A percentile compares a stretch with the other conserved stretches of the same genome.
phyloP scores from a whole-genome alignment of 2,888 invertebrate species.

The Ditylenchus weischeri region DNA sequence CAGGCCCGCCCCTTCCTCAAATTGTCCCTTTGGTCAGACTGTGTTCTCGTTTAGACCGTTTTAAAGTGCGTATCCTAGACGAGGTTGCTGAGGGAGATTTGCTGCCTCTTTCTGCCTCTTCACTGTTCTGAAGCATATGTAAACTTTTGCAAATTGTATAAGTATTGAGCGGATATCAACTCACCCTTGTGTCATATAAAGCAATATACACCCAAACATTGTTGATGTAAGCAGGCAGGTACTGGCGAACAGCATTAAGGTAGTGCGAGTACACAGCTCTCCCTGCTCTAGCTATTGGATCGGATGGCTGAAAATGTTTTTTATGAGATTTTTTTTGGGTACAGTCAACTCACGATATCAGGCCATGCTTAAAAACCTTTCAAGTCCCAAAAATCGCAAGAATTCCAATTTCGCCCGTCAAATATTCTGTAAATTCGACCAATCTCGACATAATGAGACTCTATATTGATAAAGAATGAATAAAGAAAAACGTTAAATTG shows the following conservation, averaged over 20 bases:
- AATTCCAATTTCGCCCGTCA: no score
- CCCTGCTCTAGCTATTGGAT: slow-evolving; percentile 25
- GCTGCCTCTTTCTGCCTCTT: background rate
- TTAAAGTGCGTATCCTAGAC: background rate
- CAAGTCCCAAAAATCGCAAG: no score
- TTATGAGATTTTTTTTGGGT: no score
- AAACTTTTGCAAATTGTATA: background rate
- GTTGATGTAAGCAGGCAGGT: slow-evolving; percentile 24
- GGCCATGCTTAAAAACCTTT: no score
- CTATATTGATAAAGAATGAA: no score
- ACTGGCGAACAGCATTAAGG: slow-evolving; percentile 35
- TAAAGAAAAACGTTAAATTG: no score
- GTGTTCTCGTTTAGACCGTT: slow-evolving; percentile 3
- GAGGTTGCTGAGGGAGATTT: slow-evolving; percentile 6
- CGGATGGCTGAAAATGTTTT: slow-evolving; percentile 27
- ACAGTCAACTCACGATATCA: no score
- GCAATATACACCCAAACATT: slow-evolving; percentile 9
- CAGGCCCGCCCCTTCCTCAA: no score
- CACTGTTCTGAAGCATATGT: background rate
- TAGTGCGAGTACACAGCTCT: slow-evolving; percentile 34
- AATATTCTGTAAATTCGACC: no score
- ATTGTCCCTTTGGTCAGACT: background rate
- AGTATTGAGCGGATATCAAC: background rate
- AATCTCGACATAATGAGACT: no score
- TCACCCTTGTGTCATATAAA: slow-evolving; percentile 9